Percentiles rank a stretch among this genome's conserved stretches.
Conservation (phyloP, 2,113 vertebrate genomes). For the Nicator chloris region DNA sequence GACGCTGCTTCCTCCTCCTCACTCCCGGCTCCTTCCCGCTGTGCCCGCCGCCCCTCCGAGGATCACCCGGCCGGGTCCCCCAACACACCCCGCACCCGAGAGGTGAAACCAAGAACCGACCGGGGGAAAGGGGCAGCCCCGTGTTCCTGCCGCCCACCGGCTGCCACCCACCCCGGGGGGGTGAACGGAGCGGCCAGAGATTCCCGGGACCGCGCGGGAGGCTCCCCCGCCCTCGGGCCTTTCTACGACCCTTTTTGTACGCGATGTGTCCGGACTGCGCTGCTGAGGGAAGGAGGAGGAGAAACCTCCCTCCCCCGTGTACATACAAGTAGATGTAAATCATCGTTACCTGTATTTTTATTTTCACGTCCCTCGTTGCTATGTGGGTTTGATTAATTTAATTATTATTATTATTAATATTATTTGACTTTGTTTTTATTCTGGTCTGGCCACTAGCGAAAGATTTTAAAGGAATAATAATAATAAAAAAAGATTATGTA, state of each 20-base stretch:
- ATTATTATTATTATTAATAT: background rate
- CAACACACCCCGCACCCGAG: background rate
- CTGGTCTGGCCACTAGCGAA: background rate
- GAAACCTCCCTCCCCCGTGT: background rate
- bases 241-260: constrained; percentile 19
- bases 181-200: background rate
- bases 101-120: background rate
- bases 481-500: background rate
- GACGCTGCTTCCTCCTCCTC: background rate
- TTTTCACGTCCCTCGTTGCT: background rate
- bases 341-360: background rate
- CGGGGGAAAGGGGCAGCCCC: background rate
- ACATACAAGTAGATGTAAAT: constrained; percentile 54
- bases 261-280: background rate
- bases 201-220: background rate
- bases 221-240: background rate
- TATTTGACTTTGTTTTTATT: background rate
- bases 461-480: background rate
- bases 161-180: background rate
- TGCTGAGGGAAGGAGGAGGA: background rate
- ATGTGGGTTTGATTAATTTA: background rate
- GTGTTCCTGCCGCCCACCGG: background rate
- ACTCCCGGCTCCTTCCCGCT: background rate
- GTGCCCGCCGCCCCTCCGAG: background rate
- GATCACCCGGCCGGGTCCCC: background rate